Evolutionary conservation across 1,140 invertebrate species (phyloP).

Genomic region (Agrilus planipennis): DNA sequence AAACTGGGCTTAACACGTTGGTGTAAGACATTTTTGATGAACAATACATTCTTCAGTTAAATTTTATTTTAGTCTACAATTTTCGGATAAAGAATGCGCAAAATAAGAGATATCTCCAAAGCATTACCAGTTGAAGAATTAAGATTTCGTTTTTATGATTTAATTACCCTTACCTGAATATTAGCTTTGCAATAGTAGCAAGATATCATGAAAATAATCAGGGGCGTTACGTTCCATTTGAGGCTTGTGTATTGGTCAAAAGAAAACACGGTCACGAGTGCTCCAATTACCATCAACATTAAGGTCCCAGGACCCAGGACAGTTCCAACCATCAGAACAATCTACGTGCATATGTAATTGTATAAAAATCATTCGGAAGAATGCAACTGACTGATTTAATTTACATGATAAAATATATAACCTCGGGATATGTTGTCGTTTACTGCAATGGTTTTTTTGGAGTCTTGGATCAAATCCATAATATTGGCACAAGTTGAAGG

Average conservation of each 20-base stretch:
- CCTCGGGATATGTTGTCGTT: constrained; percentile 78
- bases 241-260: constrained; percentile 70
- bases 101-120: too few relatives aligned
- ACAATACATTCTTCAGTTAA: too few relatives aligned
- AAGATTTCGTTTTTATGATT: too few relatives aligned
- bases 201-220: constrained; percentile 58
- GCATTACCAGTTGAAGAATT: too few relatives aligned
- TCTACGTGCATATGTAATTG: too few relatives aligned
- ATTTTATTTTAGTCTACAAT: too few relatives aligned
- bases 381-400: too few relatives aligned
- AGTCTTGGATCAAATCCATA: constrained; percentile 64
- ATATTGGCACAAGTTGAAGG: constrained; percentile 85
- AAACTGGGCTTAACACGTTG: too few relatives aligned
- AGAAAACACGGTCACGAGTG: constrained; percentile 68
- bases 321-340: constrained; percentile 53
- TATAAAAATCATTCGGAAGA: too few relatives aligned
- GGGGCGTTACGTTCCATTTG: constrained; percentile 62
- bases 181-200: constrained; percentile 64
- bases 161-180: constrained; percentile 57
- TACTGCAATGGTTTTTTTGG: constrained; percentile 58
- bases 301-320: constrained; percentile 75
- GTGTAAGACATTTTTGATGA: too few relatives aligned
- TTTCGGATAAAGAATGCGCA: too few relatives aligned
- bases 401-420: constrained; percentile 73
- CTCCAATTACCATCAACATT: constrained; percentile 83